Evolutionary conservation across 1,140 invertebrate species (phyloP), one percentile per base, ranked within the genome.

Genomic region (Pogonomyrmex barbatus): DNA sequence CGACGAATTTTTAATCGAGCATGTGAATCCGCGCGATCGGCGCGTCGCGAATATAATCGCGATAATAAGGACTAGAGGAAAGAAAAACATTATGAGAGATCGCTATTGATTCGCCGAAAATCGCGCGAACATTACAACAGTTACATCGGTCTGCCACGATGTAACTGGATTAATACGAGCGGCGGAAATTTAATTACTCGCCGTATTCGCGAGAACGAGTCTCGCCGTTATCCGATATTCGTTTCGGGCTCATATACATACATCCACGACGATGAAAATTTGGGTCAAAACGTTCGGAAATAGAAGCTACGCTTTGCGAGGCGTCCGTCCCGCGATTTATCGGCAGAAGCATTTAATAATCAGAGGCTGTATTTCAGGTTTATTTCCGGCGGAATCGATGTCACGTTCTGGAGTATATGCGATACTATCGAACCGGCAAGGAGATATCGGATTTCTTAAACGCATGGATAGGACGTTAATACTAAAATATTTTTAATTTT

Each of bases 141-240:
- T 17, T 63, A 62, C 68, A 42, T 77, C 58, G 71, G 58, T 24
- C 82, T 45, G 33, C 82, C n/a, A 12, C 71, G 71, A 85, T 65
- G 54, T 70, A 71, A 87, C 47, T 39, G 71, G 58, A 71, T 58
- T 76, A 77, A 77, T 54, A 62, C 12, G 39, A 79, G 62, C 63
- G 10, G 62, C 36, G 42, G 24, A 86, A 86, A 87, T 86, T 78
- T 87, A 78, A 87, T 88, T 88, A 86, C 87, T 36, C 56, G 10
- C 17, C 56, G 36, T 83, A 70, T 77, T 70, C 39, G 36, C 17
- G 70, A 76, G 73, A 85, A 52, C 50, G 36, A n/a, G 24, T 54
- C 47, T 42, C 39, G 52, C 36, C 67, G 75, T 87, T 86, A 70
- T 65, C 67, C 65, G 36, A 62, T 52, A 86, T 71, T 87, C 58